Evolutionary conservation across 2,797 vertebrate species (phyloP).

Genomic region (Gobio occitaniae): DNA sequence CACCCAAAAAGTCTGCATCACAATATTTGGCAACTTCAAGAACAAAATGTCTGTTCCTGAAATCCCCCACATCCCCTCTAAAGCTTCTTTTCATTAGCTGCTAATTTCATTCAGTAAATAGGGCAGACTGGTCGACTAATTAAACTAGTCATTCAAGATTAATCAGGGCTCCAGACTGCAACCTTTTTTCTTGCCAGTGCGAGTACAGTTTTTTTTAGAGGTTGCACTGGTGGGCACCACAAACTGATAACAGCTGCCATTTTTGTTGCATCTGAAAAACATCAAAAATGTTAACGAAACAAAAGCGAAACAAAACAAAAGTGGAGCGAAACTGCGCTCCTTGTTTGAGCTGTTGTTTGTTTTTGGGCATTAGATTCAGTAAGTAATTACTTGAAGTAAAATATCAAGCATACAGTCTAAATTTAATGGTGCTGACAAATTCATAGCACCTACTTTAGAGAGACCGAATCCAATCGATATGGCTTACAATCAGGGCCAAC

Average conservation of each 20-base stretch:
- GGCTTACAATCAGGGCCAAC: conserved; percentile 7
- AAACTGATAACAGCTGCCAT: neutral
- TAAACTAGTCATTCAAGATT: neutral
- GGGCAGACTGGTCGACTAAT: neutral
- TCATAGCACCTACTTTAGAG: neutral
- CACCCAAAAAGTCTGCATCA: conserved; percentile 7
- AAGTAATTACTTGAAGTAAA: no score
- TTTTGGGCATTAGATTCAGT: no score
- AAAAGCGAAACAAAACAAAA: neutral
- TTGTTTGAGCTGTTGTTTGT: no score
- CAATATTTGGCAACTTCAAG: neutral
- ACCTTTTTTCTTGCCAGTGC: neutral
- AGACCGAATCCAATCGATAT: neutral
- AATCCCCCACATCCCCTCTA: neutral
- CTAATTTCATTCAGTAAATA: neutral
- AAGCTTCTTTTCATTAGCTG: neutral
- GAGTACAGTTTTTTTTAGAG: neutral
- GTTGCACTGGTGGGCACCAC: neutral
- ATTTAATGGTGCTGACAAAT: conserved; percentile 7
- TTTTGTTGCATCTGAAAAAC: neutral
- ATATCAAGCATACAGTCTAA: neutral
- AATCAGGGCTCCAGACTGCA: neutral
- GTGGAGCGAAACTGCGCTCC: neutral
- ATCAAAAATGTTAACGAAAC: neutral
- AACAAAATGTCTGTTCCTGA: conserved; percentile 1